phyloP scores from a whole-genome alignment of 2,888 invertebrate species.

The Nudaria mundana region DNA sequence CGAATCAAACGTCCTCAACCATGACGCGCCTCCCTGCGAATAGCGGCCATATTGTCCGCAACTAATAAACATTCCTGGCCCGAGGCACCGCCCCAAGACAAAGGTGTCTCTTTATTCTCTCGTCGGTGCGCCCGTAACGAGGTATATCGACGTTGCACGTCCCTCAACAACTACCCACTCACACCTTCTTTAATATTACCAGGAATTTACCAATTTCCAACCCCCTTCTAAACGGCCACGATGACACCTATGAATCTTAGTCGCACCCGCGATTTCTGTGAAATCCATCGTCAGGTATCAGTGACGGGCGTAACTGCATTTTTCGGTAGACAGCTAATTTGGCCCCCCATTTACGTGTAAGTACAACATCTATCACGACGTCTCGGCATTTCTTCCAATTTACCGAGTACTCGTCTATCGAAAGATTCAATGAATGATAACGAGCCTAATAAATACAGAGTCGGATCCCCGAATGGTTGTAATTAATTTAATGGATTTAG shows the following conservation, averaged over 20 bases:
- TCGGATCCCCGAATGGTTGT: slow-evolving; percentile 74
- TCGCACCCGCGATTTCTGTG: slow-evolving; percentile 39
- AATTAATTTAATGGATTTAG: slow-evolving; percentile 81
- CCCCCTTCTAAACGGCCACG: slow-evolving; percentile 49
- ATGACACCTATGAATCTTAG: slow-evolving; percentile 73
- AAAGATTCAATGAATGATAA: slow-evolving; percentile 80
- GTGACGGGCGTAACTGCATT: slow-evolving; percentile 74
- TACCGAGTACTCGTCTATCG: slow-evolving; percentile 65
- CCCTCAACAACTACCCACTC: slow-evolving; percentile 31
- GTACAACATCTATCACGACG: slow-evolving; percentile 69
- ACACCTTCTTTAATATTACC: slow-evolving; percentile 55
- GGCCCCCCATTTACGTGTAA: slow-evolving; percentile 73
- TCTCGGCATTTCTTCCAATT: slow-evolving; percentile 66
- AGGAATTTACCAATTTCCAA: slow-evolving; percentile 70
- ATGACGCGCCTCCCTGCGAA: slow-evolving; percentile 7
- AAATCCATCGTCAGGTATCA: slow-evolving; percentile 56
- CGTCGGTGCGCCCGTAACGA: slow-evolving; percentile 18
- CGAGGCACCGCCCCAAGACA: slow-evolving; percentile 16
- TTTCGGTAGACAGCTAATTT: slow-evolving; percentile 75
- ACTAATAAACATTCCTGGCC: slow-evolving; percentile 32
- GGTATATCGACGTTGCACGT: slow-evolving; percentile 26
- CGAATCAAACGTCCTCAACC: slow-evolving; percentile 19
- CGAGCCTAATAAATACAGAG: slow-evolving; percentile 78
- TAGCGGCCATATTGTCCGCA: slow-evolving; percentile 23
- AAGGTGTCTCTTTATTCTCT: slow-evolving; percentile 13